Conservation (phyloP, 2,113 vertebrate genomes). For the Cebus imitator region DNA sequence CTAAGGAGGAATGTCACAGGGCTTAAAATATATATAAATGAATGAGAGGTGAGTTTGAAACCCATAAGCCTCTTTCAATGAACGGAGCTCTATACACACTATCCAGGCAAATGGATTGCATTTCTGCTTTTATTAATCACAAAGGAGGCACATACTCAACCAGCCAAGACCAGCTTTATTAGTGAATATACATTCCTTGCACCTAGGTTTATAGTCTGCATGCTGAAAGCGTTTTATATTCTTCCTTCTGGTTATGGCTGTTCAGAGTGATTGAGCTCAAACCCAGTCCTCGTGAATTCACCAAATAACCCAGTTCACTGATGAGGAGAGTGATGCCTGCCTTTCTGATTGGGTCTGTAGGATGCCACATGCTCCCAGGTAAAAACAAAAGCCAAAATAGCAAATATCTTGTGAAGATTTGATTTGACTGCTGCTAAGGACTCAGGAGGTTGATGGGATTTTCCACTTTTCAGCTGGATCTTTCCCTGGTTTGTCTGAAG, state of each 20-base stretch:
- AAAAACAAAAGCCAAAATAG: background rate
- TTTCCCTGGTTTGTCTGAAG: background rate
- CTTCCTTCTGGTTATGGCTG: slow-evolving; percentile 38
- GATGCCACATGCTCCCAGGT: background rate
- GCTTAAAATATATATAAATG: slow-evolving; percentile 48
- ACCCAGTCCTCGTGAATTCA: slow-evolving; percentile 15
- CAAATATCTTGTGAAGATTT: background rate
- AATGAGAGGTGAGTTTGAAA: slow-evolving; percentile 30
- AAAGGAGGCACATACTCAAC: slow-evolving; percentile 43
- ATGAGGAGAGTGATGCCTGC: background rate
- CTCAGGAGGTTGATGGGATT: background rate
- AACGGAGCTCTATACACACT: background rate
- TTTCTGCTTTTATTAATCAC: slow-evolving; percentile 71
- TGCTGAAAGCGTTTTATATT: slow-evolving; percentile 47
- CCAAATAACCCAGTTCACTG: background rate
- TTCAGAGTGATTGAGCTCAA: slow-evolving; percentile 30
- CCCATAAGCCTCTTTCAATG: background rate
- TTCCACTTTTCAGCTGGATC: background rate
- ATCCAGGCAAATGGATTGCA: background rate
- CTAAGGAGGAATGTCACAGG: background rate
- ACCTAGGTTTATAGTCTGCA: slow-evolving; percentile 25
- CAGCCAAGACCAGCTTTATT: slow-evolving; percentile 46
- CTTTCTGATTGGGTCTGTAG: background rate
- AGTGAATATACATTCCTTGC: slow-evolving; percentile 42
- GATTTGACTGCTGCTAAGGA: too few species aligned